Evolutionary conservation across 2,888 invertebrate genomes (phyloP).

Genomic region (Lacanobia oleracea): DNA sequence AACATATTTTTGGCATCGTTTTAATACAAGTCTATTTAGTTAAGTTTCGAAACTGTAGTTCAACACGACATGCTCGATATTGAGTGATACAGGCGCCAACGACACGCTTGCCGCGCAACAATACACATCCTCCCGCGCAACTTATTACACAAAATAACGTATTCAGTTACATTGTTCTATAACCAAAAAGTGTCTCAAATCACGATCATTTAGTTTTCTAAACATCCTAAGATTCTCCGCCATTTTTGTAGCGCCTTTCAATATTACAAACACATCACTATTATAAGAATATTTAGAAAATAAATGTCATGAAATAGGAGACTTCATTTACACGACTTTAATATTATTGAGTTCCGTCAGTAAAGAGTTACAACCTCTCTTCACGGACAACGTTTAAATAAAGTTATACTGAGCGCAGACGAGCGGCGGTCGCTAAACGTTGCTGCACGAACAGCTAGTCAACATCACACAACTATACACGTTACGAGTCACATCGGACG

Average conservation of each 20-base stretch:
- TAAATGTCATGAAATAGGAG: background rate
- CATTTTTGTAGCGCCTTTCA: background rate
- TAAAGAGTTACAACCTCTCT: slow-evolving; percentile 1
- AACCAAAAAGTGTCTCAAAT: background rate
- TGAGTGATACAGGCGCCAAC: background rate
- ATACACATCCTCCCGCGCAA: slow-evolving; percentile 5
- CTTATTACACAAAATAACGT: slow-evolving; percentile 5
- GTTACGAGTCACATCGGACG: slow-evolving; percentile 28
- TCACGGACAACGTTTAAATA: slow-evolving; percentile 8
- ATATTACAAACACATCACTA: background rate
- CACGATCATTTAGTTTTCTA: background rate
- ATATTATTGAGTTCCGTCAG: slow-evolving; percentile 3
- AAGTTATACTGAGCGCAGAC: slow-evolving; percentile 24
- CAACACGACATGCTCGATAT: background rate
- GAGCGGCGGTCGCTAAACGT: background rate
- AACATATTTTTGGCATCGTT: background rate
- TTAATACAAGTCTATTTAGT: slow-evolving; percentile 5
- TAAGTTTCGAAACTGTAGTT: background rate
- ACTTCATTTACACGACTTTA: background rate
- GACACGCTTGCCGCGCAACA: background rate
- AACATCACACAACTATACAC: slow-evolving; percentile 14
- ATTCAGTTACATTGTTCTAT: slow-evolving; percentile 6
- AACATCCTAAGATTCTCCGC: slow-evolving; percentile 9
- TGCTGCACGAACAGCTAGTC: slow-evolving; percentile 13
- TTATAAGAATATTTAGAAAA: slow-evolving; percentile 15